Percentiles rank a stretch among this genome's conserved stretches.
Conservation (phyloP, 2,797 vertebrate genomes). For the Lepus townsendii region DNA sequence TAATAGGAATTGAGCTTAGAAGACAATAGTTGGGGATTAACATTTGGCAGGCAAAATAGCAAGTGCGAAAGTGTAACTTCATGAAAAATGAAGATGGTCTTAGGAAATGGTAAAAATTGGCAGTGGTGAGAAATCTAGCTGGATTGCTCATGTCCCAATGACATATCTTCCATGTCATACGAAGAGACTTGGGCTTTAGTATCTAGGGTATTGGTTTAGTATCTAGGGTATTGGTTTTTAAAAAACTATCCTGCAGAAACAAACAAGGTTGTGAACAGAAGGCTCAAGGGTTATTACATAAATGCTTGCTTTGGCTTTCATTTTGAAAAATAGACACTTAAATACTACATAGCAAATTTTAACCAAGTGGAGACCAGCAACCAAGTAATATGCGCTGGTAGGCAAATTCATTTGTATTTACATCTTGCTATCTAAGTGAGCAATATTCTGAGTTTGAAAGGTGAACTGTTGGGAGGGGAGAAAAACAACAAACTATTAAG, state of each 20-base stretch:
- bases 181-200: neutral
- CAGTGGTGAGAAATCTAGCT: neutral
- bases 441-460: neutral
- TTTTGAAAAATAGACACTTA: neutral
- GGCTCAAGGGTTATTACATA: neutral
- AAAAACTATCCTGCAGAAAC: constrained; percentile 23
- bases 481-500: neutral
- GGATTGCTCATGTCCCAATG: neutral
- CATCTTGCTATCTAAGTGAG: neutral
- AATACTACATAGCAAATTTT: constrained; percentile 15
- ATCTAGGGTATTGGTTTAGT: neutral
- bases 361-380: neutral
- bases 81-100: neutral
- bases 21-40: neutral
- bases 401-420: neutral
- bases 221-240: neutral
- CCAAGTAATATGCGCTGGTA: neutral
- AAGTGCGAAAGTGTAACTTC: neutral
- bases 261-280: neutral
- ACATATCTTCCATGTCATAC: neutral
- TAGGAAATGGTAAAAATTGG: neutral
- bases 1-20: neutral
- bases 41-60: neutral
- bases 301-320: neutral
- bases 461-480: neutral